Base-by-base conservation (phyloP, 2,797 vertebrate genomes). In the Eidolon dupreanum region DNA sequence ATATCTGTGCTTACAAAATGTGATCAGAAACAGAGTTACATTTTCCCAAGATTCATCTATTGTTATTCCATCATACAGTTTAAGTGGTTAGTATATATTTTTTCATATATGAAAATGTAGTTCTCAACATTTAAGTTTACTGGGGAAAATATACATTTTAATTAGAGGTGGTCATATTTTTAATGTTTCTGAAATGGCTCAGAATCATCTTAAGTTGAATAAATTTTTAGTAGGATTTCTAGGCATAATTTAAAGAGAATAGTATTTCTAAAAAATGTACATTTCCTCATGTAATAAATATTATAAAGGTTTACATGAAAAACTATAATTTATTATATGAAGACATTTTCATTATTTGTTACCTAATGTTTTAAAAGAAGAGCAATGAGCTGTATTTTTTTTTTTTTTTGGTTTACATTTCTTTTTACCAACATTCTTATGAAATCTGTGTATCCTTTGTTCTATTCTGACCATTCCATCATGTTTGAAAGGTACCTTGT, bases 201-300 rank as follows among this genome's bases (percentile, higher is more conserved):
- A 70, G 63, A 93, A 68, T 89, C 85, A 71, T 75, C 71, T 63
- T 88, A 93, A 70, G 49, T 93, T 87, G 71, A 70, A 22, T 86
- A 71, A 36, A 68, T 63, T 95, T 84, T 95, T 83, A 90, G 53
- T 75, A 68, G 7, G 19, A 88, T 85, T 95, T 96, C 31, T 90
- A 38, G 46, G 12, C n/a, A 70, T 93, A 68, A 73, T 86, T 86
- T 84, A 68, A 70, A 96, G 36, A 86, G 26, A 94, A 41, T 55
- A 71, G 4, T 86, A 88, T 88, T 94, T 96, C 43, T 81, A n/a
- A 53, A 93, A 94, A 88, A 43, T 79, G 38, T 38, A 3, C 12
- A n/a, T 95, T 78, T 36, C 91, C 5, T 9, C 33, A 61, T 74
- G 26, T 33, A 93, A 41, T 93, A 84, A 94, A 84, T 71, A 74